Evolutionary conservation across 2,888 invertebrate species (phyloP).

Genomic region (Chalcosyrphus nemorum): DNA sequence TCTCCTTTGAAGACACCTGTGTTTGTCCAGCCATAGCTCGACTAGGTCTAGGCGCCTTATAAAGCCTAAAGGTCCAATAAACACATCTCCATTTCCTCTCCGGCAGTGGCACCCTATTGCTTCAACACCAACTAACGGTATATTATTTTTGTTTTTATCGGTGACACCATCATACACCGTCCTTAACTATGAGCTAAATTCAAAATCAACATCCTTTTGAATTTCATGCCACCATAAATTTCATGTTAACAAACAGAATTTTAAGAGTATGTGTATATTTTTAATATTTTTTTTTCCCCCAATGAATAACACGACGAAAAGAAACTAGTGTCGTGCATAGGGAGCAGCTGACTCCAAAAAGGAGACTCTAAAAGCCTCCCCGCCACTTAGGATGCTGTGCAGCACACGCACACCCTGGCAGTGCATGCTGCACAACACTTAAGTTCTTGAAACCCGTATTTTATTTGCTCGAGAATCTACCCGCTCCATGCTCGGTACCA

Average conservation of each 20-base stretch:
- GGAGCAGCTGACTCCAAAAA: conserved; percentile 13
- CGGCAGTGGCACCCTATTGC: no score
- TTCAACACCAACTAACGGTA: no score
- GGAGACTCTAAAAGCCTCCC: conserved; percentile 38
- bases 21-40: no score
- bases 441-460: conserved; percentile 60
- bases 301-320: no score
- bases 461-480: conserved; percentile 60
- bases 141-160: neutral
- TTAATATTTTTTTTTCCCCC: conserved; percentile 58
- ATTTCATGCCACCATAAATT: conserved; percentile 66
- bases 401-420: neutral
- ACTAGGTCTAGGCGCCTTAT: no score
- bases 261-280: neutral
- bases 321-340: no score
- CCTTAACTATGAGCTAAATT: conserved; percentile 60
- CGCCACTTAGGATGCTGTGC: neutral
- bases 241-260: conserved; percentile 65
- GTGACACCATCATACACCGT: neutral
- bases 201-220: conserved; percentile 71
- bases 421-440: conserved; percentile 42
- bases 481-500: conserved; percentile 54
- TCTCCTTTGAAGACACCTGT: no score
- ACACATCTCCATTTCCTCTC: no score
- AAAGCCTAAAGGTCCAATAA: no score